Base-by-base conservation (phyloP, 2,797 vertebrate genomes). In the Lateolabrax maculatus region DNA sequence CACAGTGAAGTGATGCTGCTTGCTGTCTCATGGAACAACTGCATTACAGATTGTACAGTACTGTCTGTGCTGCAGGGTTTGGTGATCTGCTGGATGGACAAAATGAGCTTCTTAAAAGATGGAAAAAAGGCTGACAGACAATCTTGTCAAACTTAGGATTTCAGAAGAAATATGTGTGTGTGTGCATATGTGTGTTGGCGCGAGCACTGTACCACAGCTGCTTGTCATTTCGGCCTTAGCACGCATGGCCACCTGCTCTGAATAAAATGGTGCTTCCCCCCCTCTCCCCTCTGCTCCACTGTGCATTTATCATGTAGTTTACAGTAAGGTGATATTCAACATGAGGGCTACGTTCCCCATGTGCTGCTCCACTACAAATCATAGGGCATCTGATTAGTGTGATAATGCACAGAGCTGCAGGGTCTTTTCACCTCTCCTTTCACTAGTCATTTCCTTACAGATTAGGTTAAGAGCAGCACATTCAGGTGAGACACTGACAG, bases 191-290 rank as follows among this genome's bases (percentile, higher is more conserved):
- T 77, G 76, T 74, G 71, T 79, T 90, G 85, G 82, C 77, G 2
- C 8, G 18, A 85, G 77, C 61, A 25, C 39, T 43, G 61, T 16
- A 51, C 73, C 84, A 68, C 95, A 94, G 93, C 92, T 94, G 93
- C 85, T 90, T 86, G 87, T 90, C 80, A 77, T 95, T 94, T 91
- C 21, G 48, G 74, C 87, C 89, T 87, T 83, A 85, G 89, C 91
- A 93, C 86, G 89, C 91, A 85, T 79, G 86, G 84, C 89, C 93
- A 94, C 93, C 94, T 92, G 93, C 87, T 94, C 89, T 92, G 92
- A 92, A 94, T 95, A 93, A 94, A 93, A 77, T 29, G 64, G 49
- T 74, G 55, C 65, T 18, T 34, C 39, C 23, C 70, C 71, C 18
- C 57, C 62, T 71, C 75, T 71, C 75, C 70, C 76, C 68, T 57